A percentile compares a stretch with the other conserved stretches of the same genome.
Conservation (phyloP, 2,113 vertebrate genomes). For the Vidua macroura region DNA sequence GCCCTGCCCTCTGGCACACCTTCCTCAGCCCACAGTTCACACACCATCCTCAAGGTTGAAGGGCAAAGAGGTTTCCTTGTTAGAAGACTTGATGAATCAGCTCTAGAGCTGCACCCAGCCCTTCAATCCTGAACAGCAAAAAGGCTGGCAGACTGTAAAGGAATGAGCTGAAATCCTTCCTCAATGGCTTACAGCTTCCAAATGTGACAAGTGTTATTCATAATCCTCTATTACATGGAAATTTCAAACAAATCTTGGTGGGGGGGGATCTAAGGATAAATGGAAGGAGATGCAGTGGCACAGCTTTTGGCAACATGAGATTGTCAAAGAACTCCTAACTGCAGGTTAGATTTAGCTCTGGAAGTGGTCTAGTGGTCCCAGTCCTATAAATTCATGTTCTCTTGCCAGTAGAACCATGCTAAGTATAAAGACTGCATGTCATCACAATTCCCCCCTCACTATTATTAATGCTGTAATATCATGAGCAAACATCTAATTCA, state of each 20-base stretch:
- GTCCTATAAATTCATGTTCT: not conserved
- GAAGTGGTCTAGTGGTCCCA: not conserved
- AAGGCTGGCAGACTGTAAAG: not conserved
- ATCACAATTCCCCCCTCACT: not conserved
- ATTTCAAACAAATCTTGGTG: not conserved
- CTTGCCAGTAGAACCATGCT: not conserved
- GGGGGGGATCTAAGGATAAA: not conserved
- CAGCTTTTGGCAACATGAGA: not conserved
- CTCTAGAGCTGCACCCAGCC: not conserved
- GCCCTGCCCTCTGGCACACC: not conserved
- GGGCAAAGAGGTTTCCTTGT: not conserved
- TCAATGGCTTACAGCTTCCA: not conserved
- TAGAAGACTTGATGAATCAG: not conserved
- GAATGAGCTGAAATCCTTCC: not conserved
- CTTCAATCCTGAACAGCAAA: not conserved
- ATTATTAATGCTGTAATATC: not conserved
- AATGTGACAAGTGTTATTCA: not conserved
- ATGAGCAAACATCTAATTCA: not conserved
- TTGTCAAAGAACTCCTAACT: not conserved
- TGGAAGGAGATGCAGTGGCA: not conserved
- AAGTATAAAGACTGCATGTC: not conserved
- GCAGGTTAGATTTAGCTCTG: not conserved
- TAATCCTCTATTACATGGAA: not conserved
- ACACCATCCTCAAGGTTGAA: not conserved
- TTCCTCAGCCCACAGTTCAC: not conserved